phyloP scores from a whole-genome alignment of 2,888 invertebrate genomes.

The Lepidochitona cinerea region DNA sequence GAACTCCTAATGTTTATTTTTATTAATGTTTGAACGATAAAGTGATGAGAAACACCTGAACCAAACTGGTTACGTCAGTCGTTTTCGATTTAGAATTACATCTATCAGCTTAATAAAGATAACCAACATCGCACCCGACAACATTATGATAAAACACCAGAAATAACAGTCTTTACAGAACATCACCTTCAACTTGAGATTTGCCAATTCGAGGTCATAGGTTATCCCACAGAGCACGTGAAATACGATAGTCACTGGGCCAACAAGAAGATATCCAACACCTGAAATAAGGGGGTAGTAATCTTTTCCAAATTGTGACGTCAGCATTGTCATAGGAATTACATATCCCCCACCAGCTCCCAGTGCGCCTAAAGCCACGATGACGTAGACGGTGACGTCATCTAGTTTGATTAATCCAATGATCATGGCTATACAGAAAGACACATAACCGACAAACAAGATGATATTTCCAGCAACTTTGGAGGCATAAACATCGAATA shows the following conservation, averaged over 20 bases:
- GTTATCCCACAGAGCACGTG: too few species aligned
- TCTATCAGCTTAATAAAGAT: too few species aligned
- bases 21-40: too few species aligned
- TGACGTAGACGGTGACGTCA: neutral
- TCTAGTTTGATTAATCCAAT: neutral
- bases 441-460: neutral
- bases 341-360: neutral
- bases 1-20: too few species aligned
- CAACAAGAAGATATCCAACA: neutral
- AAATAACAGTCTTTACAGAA: too few species aligned
- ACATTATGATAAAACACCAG: too few species aligned
- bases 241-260: neutral
- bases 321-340: neutral
- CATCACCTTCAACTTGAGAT: too few species aligned
- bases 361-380: neutral
- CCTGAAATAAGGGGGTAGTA: neutral
- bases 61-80: too few species aligned
- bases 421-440: neutral
- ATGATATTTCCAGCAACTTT: neutral
- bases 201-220: too few species aligned
- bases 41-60: too few species aligned
- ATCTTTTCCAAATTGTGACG: neutral
- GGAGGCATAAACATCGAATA: neutral
- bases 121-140: too few species aligned
- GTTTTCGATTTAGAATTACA: too few species aligned